Percentiles rank a stretch among this genome's conserved stretches.
Evolutionary conservation across 2,113 vertebrate species (phyloP).

Genomic region (Thalassoma bifasciatum): DNA sequence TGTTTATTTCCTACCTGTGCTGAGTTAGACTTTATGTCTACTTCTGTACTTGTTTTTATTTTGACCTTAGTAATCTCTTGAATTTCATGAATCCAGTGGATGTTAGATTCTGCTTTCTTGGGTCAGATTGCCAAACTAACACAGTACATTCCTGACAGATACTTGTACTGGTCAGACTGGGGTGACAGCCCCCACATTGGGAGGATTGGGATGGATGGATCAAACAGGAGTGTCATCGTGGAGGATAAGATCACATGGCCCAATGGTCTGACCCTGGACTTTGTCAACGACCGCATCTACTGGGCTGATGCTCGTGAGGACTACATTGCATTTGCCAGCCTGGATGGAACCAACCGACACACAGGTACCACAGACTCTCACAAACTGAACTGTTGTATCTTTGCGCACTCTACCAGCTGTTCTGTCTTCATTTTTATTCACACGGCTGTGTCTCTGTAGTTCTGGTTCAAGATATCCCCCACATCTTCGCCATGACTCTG

Average conservation of each 20-base stretch:
- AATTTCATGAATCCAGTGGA: not conserved
- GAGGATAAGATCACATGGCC: constrained; percentile 98
- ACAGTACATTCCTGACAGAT: constrained; percentile 78
- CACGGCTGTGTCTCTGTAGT: constrained; percentile 77
- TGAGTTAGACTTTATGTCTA: no score
- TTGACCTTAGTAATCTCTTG: not conserved
- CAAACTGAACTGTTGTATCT: fast-evolving
- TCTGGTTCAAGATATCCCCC: constrained; percentile 92
- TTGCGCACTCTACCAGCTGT: not conserved
- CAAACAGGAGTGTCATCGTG: constrained; percentile 90
- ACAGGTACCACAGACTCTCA: constrained; percentile 81
- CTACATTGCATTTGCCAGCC: constrained; percentile 95
- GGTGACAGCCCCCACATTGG: constrained; percentile 96
- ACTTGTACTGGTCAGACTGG: constrained; percentile 99
- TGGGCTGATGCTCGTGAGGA: constrained; percentile 98
- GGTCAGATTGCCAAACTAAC: constrained; percentile 1
- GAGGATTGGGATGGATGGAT: constrained; percentile 96
- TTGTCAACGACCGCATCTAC: constrained; percentile 95
- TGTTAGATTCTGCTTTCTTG: not conserved
- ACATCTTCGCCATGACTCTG: constrained; percentile 94
- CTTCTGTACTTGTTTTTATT: not conserved
- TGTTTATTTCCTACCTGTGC: no score
- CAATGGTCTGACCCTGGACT: constrained; percentile 96
- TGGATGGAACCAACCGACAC: constrained; percentile 93
- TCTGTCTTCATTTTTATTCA: not conserved